A percentile compares a stretch with the other conserved stretches of the same genome.
Evolutionary conservation across 2,888 invertebrate genomes (phyloP).

Genomic region (Euzophera pinguis): DNA sequence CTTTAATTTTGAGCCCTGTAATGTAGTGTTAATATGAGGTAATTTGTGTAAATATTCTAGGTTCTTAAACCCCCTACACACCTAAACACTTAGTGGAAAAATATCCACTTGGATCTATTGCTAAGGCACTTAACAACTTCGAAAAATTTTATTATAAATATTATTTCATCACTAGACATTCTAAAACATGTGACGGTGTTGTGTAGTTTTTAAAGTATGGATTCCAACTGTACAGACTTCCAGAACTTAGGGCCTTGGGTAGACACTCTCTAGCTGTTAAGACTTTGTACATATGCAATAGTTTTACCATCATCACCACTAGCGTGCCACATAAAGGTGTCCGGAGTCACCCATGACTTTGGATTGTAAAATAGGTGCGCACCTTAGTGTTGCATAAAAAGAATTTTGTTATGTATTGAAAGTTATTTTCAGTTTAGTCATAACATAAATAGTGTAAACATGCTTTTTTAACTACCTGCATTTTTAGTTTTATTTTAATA

Average conservation of each 20-base stretch:
- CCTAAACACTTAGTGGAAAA: too few species aligned
- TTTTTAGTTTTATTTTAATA: constrained; percentile 36
- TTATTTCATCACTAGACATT: too few species aligned
- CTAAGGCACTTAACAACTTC: too few species aligned
- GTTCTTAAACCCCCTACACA: too few species aligned
- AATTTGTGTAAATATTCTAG: too few species aligned
- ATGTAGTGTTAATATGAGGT: too few species aligned
- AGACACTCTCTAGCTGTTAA: neutral
- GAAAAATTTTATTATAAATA: too few species aligned
- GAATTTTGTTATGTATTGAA: constrained; percentile 44
- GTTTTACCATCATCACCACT: neutral
- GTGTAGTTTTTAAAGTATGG: neutral
- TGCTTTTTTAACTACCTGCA: constrained; percentile 51
- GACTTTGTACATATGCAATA: neutral
- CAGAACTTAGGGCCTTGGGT: neutral
- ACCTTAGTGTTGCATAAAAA: constrained; percentile 50
- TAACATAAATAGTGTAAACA: constrained; percentile 55
- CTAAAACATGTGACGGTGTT: neutral
- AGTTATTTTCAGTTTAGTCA: constrained; percentile 62
- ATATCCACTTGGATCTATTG: too few species aligned
- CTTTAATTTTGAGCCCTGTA: too few species aligned
- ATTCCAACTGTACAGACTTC: neutral
- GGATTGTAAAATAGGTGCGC: constrained; percentile 66
- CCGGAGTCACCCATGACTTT: constrained; percentile 21
- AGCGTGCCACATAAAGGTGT: neutral